These are phyloP conservation scores for Acanthiza pusilla DNA, from an alignment of 2,797 vertebrate genomes.

Conservation along the genomic window DNA sequence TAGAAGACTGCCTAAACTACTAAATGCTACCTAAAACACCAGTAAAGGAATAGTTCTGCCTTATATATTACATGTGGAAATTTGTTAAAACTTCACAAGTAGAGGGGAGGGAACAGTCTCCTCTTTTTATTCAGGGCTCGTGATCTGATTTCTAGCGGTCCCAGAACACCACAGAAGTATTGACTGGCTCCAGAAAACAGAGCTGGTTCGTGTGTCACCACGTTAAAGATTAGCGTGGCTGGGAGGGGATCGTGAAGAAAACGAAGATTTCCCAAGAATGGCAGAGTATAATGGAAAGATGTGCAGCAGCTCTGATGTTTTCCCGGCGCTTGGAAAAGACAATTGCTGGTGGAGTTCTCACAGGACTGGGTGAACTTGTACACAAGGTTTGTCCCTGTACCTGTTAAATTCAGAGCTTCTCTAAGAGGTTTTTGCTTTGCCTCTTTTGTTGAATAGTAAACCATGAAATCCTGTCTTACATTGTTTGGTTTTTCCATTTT, in stretches of 20 bases:
- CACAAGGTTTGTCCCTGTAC: background rate
- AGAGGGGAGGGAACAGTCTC: background rate
- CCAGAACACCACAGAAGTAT: background rate
- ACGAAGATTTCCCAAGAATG: background rate
- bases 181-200: background rate
- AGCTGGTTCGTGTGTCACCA: background rate
- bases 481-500: background rate
- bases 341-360: background rate
- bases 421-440: background rate
- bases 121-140: background rate
- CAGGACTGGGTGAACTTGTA: background rate
- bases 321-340: background rate
- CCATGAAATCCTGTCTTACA: background rate
- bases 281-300: background rate
- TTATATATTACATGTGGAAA: rapidly evolving
- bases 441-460: background rate
- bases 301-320: background rate
- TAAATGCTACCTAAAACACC: background rate
- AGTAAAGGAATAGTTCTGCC: background rate
- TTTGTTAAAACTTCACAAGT: background rate
- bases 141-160: background rate
- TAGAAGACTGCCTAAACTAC: background rate
- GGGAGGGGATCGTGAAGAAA: background rate
- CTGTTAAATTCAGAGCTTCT: background rate
- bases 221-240: background rate